Conservation (phyloP, 2,113 vertebrate genomes). For the Laterallus jamaicensis region DNA sequence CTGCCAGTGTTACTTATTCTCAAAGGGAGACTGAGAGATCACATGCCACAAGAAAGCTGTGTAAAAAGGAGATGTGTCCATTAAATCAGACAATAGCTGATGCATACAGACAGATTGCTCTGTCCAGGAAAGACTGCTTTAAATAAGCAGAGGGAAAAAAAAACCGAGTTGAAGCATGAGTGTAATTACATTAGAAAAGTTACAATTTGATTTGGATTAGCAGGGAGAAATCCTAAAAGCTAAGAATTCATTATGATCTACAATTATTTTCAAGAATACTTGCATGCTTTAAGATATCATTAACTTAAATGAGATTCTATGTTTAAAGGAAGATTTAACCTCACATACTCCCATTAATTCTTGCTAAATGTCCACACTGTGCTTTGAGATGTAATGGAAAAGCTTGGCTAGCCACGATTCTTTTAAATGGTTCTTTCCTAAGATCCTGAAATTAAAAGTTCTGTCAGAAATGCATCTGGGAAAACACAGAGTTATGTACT, state of each 20-base stretch:
- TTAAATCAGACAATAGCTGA: not conserved
- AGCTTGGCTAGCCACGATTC: constrained; percentile 21
- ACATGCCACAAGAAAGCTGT: not conserved
- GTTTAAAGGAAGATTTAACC: constrained; percentile 41
- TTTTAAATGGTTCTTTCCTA: not conserved
- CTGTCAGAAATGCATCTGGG: not conserved
- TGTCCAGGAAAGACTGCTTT: not conserved
- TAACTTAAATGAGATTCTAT: constrained; percentile 39
- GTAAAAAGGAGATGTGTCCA: not conserved
- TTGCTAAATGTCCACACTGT: not conserved
- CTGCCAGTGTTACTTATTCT: not conserved
- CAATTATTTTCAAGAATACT: constrained; percentile 53
- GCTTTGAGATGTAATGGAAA: constrained; percentile 30
- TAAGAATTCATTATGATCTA: constrained; percentile 27
- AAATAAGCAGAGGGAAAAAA: not conserved
- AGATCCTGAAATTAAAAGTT: constrained; percentile 19
- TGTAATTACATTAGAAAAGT: constrained; percentile 31
- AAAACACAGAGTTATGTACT: not conserved
- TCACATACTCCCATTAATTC: not conserved
- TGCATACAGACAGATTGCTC: not conserved
- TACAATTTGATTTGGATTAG: constrained; percentile 50
- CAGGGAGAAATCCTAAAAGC: constrained; percentile 27
- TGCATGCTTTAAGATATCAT: constrained; percentile 36
- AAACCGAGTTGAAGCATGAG: not conserved
- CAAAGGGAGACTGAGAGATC: not conserved